phyloP scores from a whole-genome alignment of 2,888 invertebrate species.

The Calameuta filiformis region DNA sequence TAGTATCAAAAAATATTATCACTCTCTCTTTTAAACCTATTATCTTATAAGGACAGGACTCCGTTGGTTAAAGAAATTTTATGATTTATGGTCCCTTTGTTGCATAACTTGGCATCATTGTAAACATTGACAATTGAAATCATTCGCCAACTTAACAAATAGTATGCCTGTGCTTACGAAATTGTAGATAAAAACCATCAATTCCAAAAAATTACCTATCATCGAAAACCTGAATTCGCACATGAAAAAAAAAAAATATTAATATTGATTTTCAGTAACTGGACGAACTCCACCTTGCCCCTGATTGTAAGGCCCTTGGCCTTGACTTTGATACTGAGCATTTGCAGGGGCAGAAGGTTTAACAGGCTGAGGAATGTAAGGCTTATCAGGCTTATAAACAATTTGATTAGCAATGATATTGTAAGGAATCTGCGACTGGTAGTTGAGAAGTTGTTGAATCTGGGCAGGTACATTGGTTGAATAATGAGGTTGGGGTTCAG shows the following conservation, averaged over 20 bases:
- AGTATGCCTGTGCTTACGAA: too few relatives aligned
- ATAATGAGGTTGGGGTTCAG: constrained; percentile 51
- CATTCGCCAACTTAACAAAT: too few relatives aligned
- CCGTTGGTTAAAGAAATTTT: too few relatives aligned
- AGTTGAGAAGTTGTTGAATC: constrained; percentile 53
- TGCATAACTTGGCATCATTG: too few relatives aligned
- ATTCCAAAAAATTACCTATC: too few relatives aligned
- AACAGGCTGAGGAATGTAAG: constrained; percentile 56
- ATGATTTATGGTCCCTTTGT: too few relatives aligned
- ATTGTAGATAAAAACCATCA: too few relatives aligned
- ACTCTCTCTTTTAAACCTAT: too few relatives aligned
- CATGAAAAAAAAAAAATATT: constrained; percentile 10
- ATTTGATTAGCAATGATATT: constrained; percentile 59
- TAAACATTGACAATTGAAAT: too few relatives aligned
- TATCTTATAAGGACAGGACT: too few relatives aligned
- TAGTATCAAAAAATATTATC: too few relatives aligned
- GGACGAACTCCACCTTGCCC: constrained; percentile 43
- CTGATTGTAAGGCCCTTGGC: constrained; percentile 25
- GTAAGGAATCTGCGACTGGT: constrained; percentile 58
- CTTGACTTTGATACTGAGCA: constrained; percentile 20
- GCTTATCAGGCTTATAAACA: constrained; percentile 48
- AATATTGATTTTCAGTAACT: constrained; percentile 51
- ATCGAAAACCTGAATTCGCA: too few relatives aligned
- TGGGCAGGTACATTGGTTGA: constrained; percentile 51
- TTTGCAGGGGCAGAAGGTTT: constrained; percentile 23